Base-by-base conservation (phyloP, 2,888 invertebrate genomes). In the Drosophila pseudotalamancana region DNA sequence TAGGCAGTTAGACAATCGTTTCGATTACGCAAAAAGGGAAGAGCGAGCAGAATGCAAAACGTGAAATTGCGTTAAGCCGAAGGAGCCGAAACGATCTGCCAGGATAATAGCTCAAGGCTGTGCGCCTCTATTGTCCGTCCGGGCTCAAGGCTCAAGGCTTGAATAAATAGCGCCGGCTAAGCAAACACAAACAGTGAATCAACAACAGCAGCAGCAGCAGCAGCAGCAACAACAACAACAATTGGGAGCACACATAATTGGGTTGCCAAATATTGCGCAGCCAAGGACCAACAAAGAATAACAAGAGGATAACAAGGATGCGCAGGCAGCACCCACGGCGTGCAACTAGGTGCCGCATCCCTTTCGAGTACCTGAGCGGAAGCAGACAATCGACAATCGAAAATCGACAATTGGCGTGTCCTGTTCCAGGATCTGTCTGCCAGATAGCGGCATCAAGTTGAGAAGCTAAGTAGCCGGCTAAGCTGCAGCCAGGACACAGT, bases 41-140 rank as follows among this genome's bases (percentile, higher is more conserved):
- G 32, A 27, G 55, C 25, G 31, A n/a, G 16, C 9, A 16, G 62
- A 76, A 77, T 76, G 72, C 74, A 76, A 73, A 73, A 71, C 54
- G 53, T 64, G 70, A 51, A 46, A 66, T 35, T 19, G 42, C 60
- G 66, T 19, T 67, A 67, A 61, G 70, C 73, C 72, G 18, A 23
- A 42, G 65, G 45, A 40, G 61, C 37, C 46, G 49, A 27, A 27
- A 27, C 53, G 56, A 55, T 57, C 51, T 35, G 54, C 37, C 56
- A 75, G 66, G 85, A 81, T 81, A 81, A 81, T 81, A 81, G 81
- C 81, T 81, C 87, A 87, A 81, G 81, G 87, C 84, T 87, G 69
- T 81, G 34, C 81, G 87, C 68, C 62, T 69, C 85, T 84, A 84
- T 81, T 81, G 87, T 81, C 37, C 62, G 32, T n/a, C n/a, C n/a